phyloP scores from a whole-genome alignment of 2,797 vertebrate species.

The Scyliorhinus canicula region DNA sequence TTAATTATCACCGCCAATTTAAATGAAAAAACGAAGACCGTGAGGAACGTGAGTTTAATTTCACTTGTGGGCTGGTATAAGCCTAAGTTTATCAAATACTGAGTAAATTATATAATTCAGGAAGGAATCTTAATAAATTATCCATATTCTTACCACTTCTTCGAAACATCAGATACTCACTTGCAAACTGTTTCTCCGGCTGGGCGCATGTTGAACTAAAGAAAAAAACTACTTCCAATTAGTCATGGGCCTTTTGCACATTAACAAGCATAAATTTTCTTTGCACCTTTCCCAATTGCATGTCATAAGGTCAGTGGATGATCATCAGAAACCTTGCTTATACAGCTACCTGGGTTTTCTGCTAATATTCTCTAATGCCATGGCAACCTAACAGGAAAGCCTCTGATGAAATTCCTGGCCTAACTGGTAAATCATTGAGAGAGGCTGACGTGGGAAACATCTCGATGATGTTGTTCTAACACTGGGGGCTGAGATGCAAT shows the following conservation, averaged over 20 bases:
- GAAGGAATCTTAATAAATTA: neutral
- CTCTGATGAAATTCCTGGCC: neutral
- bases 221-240: neutral
- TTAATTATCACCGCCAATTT: neutral
- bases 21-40: neutral
- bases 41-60: neutral
- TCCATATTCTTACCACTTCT: neutral
- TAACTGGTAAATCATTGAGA: neutral
- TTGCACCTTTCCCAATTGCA: neutral
- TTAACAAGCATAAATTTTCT: too few relatives aligned
- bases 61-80: neutral
- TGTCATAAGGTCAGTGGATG: neutral
- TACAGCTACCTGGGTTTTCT: neutral
- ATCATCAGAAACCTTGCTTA: neutral
- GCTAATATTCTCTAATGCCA: neutral
- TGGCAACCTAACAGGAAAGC: neutral
- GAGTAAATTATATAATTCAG: neutral
- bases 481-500: neutral
- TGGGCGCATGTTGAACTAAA: neutral
- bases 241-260: neutral
- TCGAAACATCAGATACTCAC: neutral
- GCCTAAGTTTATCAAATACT: neutral
- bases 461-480: neutral
- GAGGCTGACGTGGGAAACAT: neutral
- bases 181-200: neutral